A percentile compares a stretch with the other conserved stretches of the same genome.
phyloP scores from a whole-genome alignment of 1,140 invertebrate species.

The Eciton burchellii region DNA sequence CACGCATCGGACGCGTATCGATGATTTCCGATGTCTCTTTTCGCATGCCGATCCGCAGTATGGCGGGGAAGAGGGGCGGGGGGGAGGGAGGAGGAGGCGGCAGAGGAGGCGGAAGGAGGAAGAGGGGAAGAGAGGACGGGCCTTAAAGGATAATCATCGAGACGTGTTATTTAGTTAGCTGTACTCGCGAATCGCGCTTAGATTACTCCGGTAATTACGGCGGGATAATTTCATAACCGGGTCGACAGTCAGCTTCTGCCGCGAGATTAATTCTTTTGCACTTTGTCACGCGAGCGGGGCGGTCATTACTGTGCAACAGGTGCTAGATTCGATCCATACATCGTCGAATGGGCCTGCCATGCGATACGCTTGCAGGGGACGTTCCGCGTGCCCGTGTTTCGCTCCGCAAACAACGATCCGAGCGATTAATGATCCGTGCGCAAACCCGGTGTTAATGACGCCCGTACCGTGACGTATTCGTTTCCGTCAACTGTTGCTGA shows the following conservation, averaged over 20 bases:
- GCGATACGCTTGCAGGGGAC: conserved; percentile 6
- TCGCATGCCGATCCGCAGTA: no score
- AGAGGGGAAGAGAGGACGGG: no score
- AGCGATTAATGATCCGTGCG: no score
- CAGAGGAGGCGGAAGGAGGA: no score
- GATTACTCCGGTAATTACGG: conserved; percentile 34
- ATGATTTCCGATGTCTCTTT: no score
- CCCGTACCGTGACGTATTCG: no score
- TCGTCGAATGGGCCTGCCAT: conserved; percentile 4
- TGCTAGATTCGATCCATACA: conserved; percentile 50
- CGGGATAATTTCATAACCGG: conserved; percentile 46
- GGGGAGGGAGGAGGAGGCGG: no score
- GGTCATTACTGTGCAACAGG: conserved; percentile 30
- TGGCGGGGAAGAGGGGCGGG: no score
- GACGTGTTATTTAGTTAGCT: conserved; percentile 20
- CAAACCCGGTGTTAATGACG: no score
- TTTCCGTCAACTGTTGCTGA: no score
- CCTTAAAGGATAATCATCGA: conserved; percentile 24
- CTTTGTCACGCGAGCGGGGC: conserved; percentile 30
- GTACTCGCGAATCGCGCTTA: conserved; percentile 31
- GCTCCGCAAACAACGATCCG: no score
- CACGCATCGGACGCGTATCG: no score
- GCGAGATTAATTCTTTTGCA: conserved; percentile 39
- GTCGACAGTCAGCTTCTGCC: conserved; percentile 24
- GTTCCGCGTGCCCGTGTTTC: neutral